These are phyloP conservation scores for Marcusenius ussheri DNA, from an alignment of 2,113 vertebrate genomes.

Conservation along the genomic window DNA sequence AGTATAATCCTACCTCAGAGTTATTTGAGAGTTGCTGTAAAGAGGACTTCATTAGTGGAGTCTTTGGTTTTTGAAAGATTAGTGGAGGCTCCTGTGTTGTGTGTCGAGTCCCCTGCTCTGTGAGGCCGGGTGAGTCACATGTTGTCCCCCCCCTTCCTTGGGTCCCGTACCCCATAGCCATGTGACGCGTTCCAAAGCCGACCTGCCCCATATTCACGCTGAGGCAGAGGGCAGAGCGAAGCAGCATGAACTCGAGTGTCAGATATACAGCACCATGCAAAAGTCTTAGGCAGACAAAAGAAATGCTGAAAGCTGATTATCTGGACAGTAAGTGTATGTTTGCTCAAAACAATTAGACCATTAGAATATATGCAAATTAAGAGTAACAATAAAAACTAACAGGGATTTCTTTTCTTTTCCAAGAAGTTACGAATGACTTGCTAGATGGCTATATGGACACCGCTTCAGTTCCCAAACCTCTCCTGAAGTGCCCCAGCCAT, in stretches of 20 bases:
- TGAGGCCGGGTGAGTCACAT: background rate
- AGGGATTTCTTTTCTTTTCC: too few species aligned
- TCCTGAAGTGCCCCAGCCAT: too few species aligned
- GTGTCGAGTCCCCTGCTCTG: background rate
- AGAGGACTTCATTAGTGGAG: background rate
- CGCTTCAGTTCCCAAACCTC: too few species aligned
- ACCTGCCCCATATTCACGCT: background rate
- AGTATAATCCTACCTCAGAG: background rate
- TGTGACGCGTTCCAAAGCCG: background rate
- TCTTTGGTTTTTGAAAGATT: background rate
- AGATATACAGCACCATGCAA: background rate
- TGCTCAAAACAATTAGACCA: too few species aligned
- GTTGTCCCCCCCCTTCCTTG: background rate
- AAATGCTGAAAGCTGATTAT: too few species aligned
- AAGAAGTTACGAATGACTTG: too few species aligned
- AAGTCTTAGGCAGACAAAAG: too few species aligned
- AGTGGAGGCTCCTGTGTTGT: background rate
- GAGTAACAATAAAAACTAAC: too few species aligned
- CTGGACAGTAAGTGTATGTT: too few species aligned
- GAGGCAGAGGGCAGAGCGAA: background rate
- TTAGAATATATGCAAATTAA: too few species aligned
- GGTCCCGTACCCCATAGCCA: background rate
- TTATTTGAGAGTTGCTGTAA: background rate
- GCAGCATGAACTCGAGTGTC: background rate
- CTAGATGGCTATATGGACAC: too few species aligned